phyloP scores from a whole-genome alignment of 2,113 vertebrate genomes.

The Petromus typicus region DNA sequence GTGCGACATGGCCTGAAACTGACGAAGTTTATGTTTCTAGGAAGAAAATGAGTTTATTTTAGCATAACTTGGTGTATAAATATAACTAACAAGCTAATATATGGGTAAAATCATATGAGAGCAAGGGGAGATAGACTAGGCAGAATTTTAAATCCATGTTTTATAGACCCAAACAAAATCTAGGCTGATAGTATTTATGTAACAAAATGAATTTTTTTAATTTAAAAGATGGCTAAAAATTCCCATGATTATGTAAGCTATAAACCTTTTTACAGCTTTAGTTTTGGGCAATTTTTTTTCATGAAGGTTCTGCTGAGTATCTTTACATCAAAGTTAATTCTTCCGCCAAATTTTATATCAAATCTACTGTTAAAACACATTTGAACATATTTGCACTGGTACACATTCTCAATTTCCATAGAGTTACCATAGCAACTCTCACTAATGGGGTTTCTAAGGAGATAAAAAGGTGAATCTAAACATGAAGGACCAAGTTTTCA shows the following conservation, averaged over 20 bases:
- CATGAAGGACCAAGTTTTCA: conserved; percentile 54
- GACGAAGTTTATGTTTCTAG: neutral
- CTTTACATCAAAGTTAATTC: conserved; percentile 58
- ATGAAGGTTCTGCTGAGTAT: conserved; percentile 25
- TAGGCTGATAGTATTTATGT: conserved; percentile 37
- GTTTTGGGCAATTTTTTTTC: conserved; percentile 51
- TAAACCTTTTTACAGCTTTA: conserved; percentile 52
- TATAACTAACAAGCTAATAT: conserved; percentile 25
- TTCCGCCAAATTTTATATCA: conserved; percentile 47
- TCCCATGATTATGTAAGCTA: conserved; percentile 25
- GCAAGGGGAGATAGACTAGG: neutral
- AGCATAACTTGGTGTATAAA: conserved; percentile 28
- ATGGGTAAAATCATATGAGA: neutral
- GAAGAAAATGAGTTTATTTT: conserved; percentile 38
- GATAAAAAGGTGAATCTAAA: conserved; percentile 51
- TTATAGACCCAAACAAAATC: conserved; percentile 32
- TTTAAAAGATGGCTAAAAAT: conserved; percentile 58
- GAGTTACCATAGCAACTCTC: conserved; percentile 63
- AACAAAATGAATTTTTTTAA: conserved; percentile 54
- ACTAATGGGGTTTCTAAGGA: conserved; percentile 55
- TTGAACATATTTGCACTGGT: conserved; percentile 39
- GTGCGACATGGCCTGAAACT: neutral
- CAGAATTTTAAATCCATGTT: conserved; percentile 46
- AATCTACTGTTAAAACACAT: conserved; percentile 40
- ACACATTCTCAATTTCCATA: conserved; percentile 27